Evolutionary conservation across 2,113 vertebrate species (phyloP).

Genomic region (Takifugu bimaculatus): DNA sequence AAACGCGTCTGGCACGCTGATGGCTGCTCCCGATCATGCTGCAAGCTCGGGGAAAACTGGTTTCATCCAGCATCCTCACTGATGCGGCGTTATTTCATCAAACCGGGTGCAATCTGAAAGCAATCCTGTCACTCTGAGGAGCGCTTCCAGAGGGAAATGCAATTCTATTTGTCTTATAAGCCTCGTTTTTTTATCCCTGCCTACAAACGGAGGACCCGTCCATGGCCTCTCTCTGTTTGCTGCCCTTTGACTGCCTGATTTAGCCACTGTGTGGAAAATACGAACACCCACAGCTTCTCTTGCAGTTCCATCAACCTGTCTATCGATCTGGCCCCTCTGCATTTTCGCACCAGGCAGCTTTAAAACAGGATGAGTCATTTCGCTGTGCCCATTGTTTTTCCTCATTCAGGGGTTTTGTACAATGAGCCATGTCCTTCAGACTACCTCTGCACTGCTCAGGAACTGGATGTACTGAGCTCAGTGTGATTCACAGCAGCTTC

Average conservation of each 20-base stretch:
- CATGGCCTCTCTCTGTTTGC: not conserved
- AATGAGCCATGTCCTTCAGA: conserved; percentile 50
- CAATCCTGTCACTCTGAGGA: conserved; percentile 2
- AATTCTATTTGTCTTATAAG: not conserved
- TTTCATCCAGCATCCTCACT: not conserved
- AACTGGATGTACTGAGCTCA: conserved; percentile 38
- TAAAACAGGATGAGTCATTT: conserved; percentile 50
- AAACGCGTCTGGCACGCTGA: conserved; percentile 4
- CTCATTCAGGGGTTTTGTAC: conserved; percentile 2
- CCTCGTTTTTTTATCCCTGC: not conserved
- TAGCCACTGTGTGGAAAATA: conserved; percentile 19
- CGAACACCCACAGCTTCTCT: conserved; percentile 28
- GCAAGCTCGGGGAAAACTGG: not conserved
- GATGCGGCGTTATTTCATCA: not conserved
- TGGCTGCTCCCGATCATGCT: not conserved
- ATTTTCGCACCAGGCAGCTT: conserved; percentile 38
- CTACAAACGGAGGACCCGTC: conserved; percentile 3
- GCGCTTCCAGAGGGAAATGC: conserved; percentile 3
- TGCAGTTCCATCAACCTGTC: conserved; percentile 28
- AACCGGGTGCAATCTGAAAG: not conserved
- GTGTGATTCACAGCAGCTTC: conserved; percentile 14
- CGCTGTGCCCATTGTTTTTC: conserved; percentile 32
- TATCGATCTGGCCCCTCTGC: conserved; percentile 38
- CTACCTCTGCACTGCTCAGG: conserved; percentile 54
- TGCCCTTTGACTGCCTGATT: conserved; percentile 9